Percentiles rank a stretch among this genome's conserved stretches.
These are phyloP conservation scores for Phyllostomus discolor DNA, from an alignment of 2,113 vertebrate genomes.

Conservation along the genomic window DNA sequence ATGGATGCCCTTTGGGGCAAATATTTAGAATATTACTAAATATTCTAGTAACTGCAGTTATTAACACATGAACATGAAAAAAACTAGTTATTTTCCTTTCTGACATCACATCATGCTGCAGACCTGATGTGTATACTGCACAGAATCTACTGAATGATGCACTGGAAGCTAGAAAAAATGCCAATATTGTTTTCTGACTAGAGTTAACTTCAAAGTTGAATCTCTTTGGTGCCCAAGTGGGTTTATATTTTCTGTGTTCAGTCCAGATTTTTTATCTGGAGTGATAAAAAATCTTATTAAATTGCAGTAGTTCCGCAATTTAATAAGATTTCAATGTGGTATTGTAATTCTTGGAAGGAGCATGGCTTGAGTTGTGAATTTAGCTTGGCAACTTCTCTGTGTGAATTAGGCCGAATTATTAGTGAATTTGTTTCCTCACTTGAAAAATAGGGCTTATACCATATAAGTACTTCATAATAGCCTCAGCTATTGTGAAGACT, in stretches of 20 bases:
- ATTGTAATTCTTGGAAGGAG: not conserved
- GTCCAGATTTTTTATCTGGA: not conserved
- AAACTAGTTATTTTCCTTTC: not conserved
- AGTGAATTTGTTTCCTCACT: not conserved
- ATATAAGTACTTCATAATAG: not conserved
- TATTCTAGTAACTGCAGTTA: not conserved
- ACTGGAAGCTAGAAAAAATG: not conserved
- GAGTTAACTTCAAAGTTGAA: not conserved
- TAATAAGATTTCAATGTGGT: not conserved
- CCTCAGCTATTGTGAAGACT: not conserved
- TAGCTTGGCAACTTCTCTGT: not conserved
- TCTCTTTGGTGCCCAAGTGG: not conserved
- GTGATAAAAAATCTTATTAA: too few relatives aligned
- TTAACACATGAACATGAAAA: not conserved
- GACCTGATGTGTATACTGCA: not conserved
- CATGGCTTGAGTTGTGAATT: not conserved
- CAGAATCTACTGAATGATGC: not conserved
- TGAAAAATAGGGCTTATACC: not conserved
- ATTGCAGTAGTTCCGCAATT: not conserved
- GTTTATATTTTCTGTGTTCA: not conserved
- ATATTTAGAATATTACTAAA: too few relatives aligned
- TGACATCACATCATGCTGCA: not conserved
- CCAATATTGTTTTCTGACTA: not conserved
- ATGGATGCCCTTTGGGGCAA: not conserved
- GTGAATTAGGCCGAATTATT: not conserved